Evolutionary conservation across 2,797 vertebrate species (phyloP).

Genomic region (Liasis olivaceus): DNA sequence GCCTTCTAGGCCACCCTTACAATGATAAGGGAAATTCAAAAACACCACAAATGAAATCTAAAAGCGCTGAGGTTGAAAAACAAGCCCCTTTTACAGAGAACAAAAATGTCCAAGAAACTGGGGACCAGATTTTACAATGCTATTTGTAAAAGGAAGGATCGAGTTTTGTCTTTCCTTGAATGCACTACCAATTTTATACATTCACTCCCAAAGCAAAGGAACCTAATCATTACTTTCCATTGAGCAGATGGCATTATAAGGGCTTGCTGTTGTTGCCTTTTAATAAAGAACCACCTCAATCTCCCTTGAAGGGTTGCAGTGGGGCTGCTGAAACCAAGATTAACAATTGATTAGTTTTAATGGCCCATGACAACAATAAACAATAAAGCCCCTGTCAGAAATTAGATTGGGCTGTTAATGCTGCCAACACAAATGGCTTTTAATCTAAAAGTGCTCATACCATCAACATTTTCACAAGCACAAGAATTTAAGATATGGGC

Average conservation of each 20-base stretch:
- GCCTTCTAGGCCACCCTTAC: not conserved
- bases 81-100: not conserved
- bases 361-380: constrained; percentile 75
- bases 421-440: constrained; percentile 63
- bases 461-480: constrained; percentile 25
- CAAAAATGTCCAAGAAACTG: not conserved
- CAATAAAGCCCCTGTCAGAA: constrained; percentile 63
- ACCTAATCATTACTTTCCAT: constrained; percentile 58
- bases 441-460: constrained; percentile 61
- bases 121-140: not conserved
- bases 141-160: not conserved
- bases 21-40: not conserved
- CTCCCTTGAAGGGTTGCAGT: constrained; percentile 66
- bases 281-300: constrained; percentile 74
- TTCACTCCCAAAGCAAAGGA: constrained; percentile 42
- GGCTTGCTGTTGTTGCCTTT: constrained; percentile 44
- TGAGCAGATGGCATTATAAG: constrained; percentile 71
- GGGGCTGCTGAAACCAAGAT: constrained; percentile 73
- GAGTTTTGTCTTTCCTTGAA: not conserved
- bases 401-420: constrained; percentile 68
- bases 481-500: constrained; percentile 43
- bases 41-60: not conserved
- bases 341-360: constrained; percentile 84
- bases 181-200: constrained; percentile 42
- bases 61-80: not conserved